A percentile compares a stretch with the other conserved stretches of the same genome.
These are phyloP conservation scores for Antheraea yamamai DNA, from an alignment of 2,888 invertebrate species.

Conservation along the genomic window DNA sequence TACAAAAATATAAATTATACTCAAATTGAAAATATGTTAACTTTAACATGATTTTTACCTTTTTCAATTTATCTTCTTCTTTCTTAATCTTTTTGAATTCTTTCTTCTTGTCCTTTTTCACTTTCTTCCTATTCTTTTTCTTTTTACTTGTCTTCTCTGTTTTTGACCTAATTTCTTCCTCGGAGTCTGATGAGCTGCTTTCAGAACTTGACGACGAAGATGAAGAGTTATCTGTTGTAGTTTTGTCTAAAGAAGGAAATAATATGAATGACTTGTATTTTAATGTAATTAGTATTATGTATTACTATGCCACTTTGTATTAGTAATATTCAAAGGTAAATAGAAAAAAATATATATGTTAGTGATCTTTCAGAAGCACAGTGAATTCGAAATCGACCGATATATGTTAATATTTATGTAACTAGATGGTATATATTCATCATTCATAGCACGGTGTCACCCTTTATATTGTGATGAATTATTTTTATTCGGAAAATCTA, in stretches of 20 bases:
- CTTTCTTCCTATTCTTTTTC: conserved; percentile 78
- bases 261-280: not conserved
- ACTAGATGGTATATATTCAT: too few relatives aligned
- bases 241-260: conserved; percentile 42
- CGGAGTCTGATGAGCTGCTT: conserved; percentile 70
- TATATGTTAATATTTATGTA: too few relatives aligned
- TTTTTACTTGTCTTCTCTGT: conserved; percentile 77
- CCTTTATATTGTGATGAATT: too few relatives aligned
- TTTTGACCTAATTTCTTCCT: conserved; percentile 61
- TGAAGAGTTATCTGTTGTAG: conserved; percentile 39
- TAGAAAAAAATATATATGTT: too few relatives aligned
- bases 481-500: too few relatives aligned
- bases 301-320: not conserved
- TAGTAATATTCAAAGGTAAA: too few relatives aligned
- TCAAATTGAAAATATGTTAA: not conserved
- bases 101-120: conserved; percentile 74
- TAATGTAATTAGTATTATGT: not conserved
- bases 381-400: too few relatives aligned
- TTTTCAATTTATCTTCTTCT: conserved; percentile 81
- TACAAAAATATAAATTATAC: too few relatives aligned
- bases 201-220: conserved; percentile 63
- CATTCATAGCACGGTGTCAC: too few relatives aligned
- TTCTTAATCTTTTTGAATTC: conserved; percentile 71
- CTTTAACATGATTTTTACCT: conserved; percentile 47
- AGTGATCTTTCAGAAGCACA: too few relatives aligned